Percentiles rank a stretch among this genome's conserved stretches.
Conservation (phyloP, 2,888 invertebrate species). For the Parnassius orleans region DNA sequence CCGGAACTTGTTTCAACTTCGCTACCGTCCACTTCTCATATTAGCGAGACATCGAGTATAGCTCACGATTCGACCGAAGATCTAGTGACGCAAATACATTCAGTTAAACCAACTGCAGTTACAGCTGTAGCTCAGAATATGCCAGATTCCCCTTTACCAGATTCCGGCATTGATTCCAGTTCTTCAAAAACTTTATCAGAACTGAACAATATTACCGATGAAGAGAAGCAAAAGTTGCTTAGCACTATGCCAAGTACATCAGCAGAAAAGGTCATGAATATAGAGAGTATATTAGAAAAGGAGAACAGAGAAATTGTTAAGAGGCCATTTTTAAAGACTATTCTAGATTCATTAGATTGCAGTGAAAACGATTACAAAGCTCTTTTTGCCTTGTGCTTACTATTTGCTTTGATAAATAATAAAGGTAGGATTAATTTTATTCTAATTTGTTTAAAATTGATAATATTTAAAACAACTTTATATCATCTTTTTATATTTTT, state of each 20-base stretch:
- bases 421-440: slow-evolving; percentile 83
- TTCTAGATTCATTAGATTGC: slow-evolving; percentile 93
- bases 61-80: slow-evolving; percentile 76
- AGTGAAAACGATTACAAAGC: slow-evolving; percentile 97
- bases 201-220: slow-evolving; percentile 92
- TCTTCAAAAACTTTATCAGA: slow-evolving; percentile 66
- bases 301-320: slow-evolving; percentile 74
- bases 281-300: slow-evolving; percentile 59
- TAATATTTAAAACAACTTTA: slow-evolving; percentile 16
- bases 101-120: slow-evolving; percentile 40
- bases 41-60: slow-evolving; percentile 73
- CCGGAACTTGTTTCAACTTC: slow-evolving; percentile 74
- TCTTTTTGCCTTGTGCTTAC: slow-evolving; percentile 93
- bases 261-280: slow-evolving; percentile 43
- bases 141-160: slow-evolving; percentile 75
- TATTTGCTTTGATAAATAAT: slow-evolving; percentile 96
- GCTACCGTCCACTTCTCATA: slow-evolving; percentile 76
- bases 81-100: slow-evolving; percentile 63
- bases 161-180: slow-evolving; percentile 67
- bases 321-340: slow-evolving; percentile 93
- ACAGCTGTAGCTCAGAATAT: slow-evolving; percentile 55
- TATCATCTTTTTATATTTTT: slow-evolving; percentile 13
- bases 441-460: no score
- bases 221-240: slow-evolving; percentile 90
- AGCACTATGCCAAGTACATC: slow-evolving; percentile 46